Conservation (phyloP, 2,888 invertebrate genomes). For the Bellardia pandia region DNA sequence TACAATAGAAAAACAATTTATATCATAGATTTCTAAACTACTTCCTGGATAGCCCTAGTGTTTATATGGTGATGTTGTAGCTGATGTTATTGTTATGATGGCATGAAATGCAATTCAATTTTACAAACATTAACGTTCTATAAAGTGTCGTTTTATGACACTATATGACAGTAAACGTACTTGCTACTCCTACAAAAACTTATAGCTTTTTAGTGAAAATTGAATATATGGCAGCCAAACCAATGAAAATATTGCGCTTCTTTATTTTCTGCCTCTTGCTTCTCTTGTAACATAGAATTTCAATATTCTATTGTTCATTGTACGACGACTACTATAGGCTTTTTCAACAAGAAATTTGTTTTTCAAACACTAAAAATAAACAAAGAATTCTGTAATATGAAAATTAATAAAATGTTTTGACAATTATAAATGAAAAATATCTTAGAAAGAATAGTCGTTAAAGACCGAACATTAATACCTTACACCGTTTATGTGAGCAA, state of each 20-base stretch:
- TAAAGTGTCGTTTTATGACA: conserved; percentile 58
- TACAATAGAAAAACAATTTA: too few relatives aligned
- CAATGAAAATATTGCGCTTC: conserved; percentile 14
- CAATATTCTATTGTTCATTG: conserved; percentile 32
- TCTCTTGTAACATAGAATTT: conserved; percentile 19
- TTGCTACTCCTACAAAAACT: conserved; percentile 16
- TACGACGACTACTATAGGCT: neutral
- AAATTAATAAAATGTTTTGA: too few relatives aligned
- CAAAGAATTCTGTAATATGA: too few relatives aligned
- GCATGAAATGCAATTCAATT: conserved; percentile 66
- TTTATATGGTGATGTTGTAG: conserved; percentile 25
- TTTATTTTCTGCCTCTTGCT: neutral
- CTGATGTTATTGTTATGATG: conserved; percentile 60
- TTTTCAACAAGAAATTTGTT: too few relatives aligned
- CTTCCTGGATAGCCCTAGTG: neutral
- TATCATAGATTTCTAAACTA: too few relatives aligned
- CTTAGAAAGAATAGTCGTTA: too few relatives aligned
- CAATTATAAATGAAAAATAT: too few relatives aligned
- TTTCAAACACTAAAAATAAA: too few relatives aligned
- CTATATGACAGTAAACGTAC: conserved; percentile 1
- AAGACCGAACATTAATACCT: too few relatives aligned
- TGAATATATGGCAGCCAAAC: conserved; percentile 16
- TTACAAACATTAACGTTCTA: conserved; percentile 61
- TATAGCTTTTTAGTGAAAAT: conserved; percentile 10
- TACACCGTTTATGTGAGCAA: too few relatives aligned